Evolutionary conservation across 1,140 invertebrate genomes (phyloP).

Genomic region (Trichonephila clavipes): DNA sequence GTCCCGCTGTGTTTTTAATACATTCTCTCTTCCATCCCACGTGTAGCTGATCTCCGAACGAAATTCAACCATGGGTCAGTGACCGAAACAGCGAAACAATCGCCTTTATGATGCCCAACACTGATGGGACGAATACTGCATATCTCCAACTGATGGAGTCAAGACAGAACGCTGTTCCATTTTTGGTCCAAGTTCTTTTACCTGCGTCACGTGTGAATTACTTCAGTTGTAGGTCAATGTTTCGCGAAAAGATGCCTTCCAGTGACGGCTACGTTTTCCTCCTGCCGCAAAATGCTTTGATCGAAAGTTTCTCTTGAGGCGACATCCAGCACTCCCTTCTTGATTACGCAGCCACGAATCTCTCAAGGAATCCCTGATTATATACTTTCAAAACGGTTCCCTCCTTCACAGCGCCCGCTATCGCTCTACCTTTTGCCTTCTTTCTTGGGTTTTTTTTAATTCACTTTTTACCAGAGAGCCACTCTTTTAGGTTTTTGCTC

Average conservation of each 20-base stretch:
- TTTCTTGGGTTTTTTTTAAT: background rate
- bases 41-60: background rate
- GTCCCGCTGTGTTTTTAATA: too few relatives aligned
- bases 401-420: background rate
- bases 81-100: conserved; percentile 59
- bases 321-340: conserved; percentile 9
- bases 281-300: conserved; percentile 32
- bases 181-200: conserved; percentile 69
- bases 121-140: conserved; percentile 10
- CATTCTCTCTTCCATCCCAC: background rate
- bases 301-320: conserved; percentile 67
- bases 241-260: conserved; percentile 29
- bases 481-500: too few relatives aligned
- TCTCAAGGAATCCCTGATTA: conserved; percentile 56
- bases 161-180: conserved; percentile 60
- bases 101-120: conserved; percentile 44
- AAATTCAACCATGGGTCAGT: conserved; percentile 40
- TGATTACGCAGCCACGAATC: conserved; percentile 46
- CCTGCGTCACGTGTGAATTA: conserved; percentile 65
- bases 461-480: too few relatives aligned
- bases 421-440: background rate
- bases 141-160: conserved; percentile 8
- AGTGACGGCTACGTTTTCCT: conserved; percentile 57
- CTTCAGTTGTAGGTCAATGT: conserved; percentile 74
- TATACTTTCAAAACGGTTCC: conserved; percentile 39